Evolutionary conservation across 2,113 vertebrate genomes (phyloP).

Genomic region (Boulengerochromis microlepis): DNA sequence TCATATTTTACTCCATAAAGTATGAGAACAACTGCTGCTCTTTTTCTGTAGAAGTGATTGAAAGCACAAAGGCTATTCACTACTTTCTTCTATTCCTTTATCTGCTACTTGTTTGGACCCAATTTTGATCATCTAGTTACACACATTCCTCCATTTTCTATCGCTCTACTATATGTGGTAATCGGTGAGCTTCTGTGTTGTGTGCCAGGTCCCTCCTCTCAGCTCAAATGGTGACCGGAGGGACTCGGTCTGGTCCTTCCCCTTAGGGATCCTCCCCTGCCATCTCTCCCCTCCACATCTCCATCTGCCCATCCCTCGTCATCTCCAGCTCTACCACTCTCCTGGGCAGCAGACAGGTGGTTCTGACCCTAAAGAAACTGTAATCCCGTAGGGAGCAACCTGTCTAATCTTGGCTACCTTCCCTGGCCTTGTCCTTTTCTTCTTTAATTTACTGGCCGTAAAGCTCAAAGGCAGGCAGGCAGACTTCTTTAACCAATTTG

Average conservation of each 20-base stretch:
- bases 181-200: neutral
- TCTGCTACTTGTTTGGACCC: neutral
- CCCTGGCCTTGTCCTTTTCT: neutral
- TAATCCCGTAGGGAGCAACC: constrained; percentile 40
- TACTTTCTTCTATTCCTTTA: neutral
- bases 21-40: neutral
- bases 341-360: constrained; percentile 56
- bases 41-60: neutral
- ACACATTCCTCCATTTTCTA: neutral
- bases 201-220: neutral
- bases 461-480: neutral
- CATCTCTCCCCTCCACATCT: neutral
- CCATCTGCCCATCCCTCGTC: constrained; percentile 50
- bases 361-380: constrained; percentile 32
- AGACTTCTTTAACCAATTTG: neutral
- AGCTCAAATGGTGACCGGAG: neutral
- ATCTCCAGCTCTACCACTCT: constrained; percentile 17
- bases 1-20: neutral
- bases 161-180: neutral
- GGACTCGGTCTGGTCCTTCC: constrained; percentile 15
- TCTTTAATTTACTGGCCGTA: constrained; percentile 1
- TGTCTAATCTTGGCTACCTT: constrained; percentile 26
- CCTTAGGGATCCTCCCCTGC: constrained; percentile 4
- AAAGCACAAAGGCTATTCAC: neutral
- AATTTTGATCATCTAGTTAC: neutral